Base-by-base conservation (phyloP, 2,113 vertebrate genomes). In the Corythaixoides concolor region DNA sequence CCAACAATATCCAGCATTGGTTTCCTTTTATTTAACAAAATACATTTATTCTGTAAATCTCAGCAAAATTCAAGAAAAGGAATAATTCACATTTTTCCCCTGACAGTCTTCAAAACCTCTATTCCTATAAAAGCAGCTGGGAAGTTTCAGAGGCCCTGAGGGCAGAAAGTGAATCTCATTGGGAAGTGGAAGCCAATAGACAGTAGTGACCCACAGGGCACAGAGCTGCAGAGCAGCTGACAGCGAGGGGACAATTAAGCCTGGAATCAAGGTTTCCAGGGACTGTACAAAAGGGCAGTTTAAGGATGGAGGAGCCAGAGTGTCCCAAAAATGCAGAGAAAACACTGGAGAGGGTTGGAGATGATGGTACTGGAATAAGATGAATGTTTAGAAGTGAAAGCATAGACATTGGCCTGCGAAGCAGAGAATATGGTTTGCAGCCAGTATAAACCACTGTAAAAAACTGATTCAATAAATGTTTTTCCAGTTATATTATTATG, bases 11-110 rank as follows among this genome's bases (percentile, higher is more conserved):
- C 39, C 37, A 94, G 53, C 0, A 0, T 2, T 23, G 8, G 15
- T 62, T 67, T 88, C 15, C 43, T 81, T 81, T 80, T 94, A 72
- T 95, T 90, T 88, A 94, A 73, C 52, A 81, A 70, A 91, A 85
- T 49, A 81, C 35, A 66, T 85, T 85, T 87, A 59, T 87, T 89
- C 69, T 32, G 35, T 72, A 84, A 90, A 89, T 67, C 80, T 87
- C 80, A 82, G 74, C 66, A 85, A 93, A 96, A 94, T 68, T 49
- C 5, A 88, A 76, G 32, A 85, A 78, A 85, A 94, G 69, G 50
- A 91, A 85, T 66, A 79, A 64, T 90, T 82, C 62, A 10, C 26
- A 47, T 76, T 96, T 92, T 89, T 62, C 37, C n/a, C 32, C n/a
- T 81, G 37, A 60, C 41, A 66, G 22, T 58, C 66, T 92, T 93